Percentiles rank a stretch among this genome's conserved stretches.
Evolutionary conservation across 2,113 vertebrate species (phyloP).

Genomic region (Stigmatopora nigra): DNA sequence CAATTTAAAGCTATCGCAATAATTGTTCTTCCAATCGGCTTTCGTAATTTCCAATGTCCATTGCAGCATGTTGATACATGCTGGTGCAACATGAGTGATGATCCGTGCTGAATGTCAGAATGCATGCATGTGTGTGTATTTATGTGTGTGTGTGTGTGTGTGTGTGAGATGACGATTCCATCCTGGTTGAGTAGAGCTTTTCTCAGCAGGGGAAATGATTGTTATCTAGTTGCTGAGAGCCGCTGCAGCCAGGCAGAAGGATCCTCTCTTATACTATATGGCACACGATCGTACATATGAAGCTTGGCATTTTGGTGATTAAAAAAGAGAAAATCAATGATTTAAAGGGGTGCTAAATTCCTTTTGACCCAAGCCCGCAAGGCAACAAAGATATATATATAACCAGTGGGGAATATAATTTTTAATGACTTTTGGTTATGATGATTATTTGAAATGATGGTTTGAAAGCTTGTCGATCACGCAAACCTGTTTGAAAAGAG

Average conservation of each 20-base stretch:
- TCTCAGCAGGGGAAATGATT: constrained; percentile 52
- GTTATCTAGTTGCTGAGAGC: constrained; percentile 44
- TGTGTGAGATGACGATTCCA: constrained; percentile 25
- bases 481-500: constrained; percentile 55
- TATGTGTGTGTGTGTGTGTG: constrained; percentile 17
- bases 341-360: constrained; percentile 49
- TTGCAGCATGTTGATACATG: constrained; percentile 31
- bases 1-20: constrained; percentile 6
- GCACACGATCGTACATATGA: constrained; percentile 50
- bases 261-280: constrained; percentile 52
- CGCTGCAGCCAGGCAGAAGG: constrained; percentile 56
- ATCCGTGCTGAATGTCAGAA: constrained; percentile 22
- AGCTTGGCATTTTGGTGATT: constrained; percentile 43
- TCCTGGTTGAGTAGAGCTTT: constrained; percentile 26
- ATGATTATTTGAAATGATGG: constrained; percentile 49
- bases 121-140: too few species aligned
- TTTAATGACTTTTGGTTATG: constrained; percentile 53
- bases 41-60: constrained; percentile 16
- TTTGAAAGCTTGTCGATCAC: constrained; percentile 45
- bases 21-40: constrained; percentile 5
- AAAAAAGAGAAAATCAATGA: constrained; percentile 53
- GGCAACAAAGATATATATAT: constrained; percentile 39
- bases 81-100: constrained; percentile 11
- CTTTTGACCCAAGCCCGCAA: constrained; percentile 50
- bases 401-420: constrained; percentile 24